Percentiles rank a stretch among this genome's conserved stretches.
These are phyloP conservation scores for Lamproptera curius DNA, from an alignment of 2,888 invertebrate genomes.

Conservation along the genomic window DNA sequence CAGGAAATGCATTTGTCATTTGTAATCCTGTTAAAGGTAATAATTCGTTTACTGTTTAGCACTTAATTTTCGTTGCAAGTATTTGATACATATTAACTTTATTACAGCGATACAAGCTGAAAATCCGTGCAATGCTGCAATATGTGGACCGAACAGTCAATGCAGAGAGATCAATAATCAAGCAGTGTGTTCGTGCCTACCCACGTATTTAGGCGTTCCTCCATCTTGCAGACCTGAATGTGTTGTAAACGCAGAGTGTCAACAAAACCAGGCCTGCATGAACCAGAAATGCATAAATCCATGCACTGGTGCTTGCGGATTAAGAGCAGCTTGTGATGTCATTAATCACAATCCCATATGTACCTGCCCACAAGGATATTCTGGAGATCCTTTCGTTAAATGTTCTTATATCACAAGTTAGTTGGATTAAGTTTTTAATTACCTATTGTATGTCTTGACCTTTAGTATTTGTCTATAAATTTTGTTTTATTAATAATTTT, in stretches of 20 bases:
- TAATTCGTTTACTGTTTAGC: too few relatives aligned
- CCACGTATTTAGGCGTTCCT: constrained; percentile 83
- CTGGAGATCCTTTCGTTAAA: constrained; percentile 81
- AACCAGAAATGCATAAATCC: constrained; percentile 86
- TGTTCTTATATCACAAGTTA: constrained; percentile 63
- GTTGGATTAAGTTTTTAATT: constrained; percentile 24
- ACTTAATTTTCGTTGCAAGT: background rate
- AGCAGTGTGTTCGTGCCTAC: constrained; percentile 85
- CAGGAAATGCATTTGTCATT: constrained; percentile 75
- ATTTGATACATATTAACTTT: constrained; percentile 10
- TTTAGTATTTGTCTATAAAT: too few relatives aligned
- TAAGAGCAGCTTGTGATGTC: constrained; percentile 80
- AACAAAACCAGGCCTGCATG: constrained; percentile 83
- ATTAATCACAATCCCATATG: constrained; percentile 87
- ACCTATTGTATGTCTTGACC: background rate
- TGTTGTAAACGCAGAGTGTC: constrained; percentile 83
- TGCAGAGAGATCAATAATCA: constrained; percentile 81
- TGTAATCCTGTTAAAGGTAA: constrained; percentile 78
- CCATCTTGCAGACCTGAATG: constrained; percentile 87
- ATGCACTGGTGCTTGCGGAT: constrained; percentile 84
- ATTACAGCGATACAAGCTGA: constrained; percentile 42
- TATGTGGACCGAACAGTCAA: constrained; percentile 86
- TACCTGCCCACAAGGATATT: constrained; percentile 81
- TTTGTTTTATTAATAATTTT: too few relatives aligned
- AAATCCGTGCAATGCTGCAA: constrained; percentile 83